Percentiles rank a stretch among this genome's conserved stretches.
Evolutionary conservation across 2,888 invertebrate genomes (phyloP).

Genomic region (Scotopteryx bipunctaria): DNA sequence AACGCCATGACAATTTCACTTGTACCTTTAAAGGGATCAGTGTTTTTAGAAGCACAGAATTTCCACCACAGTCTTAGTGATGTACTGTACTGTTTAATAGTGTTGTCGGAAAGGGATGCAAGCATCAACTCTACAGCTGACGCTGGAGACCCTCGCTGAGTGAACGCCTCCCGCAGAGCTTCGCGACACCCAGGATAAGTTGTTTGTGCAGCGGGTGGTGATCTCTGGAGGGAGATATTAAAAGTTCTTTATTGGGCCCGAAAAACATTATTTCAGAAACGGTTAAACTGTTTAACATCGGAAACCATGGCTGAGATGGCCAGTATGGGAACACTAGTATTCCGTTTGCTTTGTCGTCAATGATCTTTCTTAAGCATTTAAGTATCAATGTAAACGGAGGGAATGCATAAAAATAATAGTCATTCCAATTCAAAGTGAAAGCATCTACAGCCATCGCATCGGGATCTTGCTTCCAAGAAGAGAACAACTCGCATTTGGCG

Average conservation of each 20-base stretch:
- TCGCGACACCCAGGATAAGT: constrained; percentile 24
- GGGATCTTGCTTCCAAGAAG: constrained; percentile 14
- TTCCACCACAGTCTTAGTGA: constrained; percentile 33
- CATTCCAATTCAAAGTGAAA: constrained; percentile 11
- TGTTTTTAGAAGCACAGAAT: constrained; percentile 13
- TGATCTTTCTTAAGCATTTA: constrained; percentile 22
- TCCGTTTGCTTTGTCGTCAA: constrained; percentile 19
- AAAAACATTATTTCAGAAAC: constrained; percentile 8
- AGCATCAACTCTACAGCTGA: constrained; percentile 15
- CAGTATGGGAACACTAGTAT: constrained; percentile 30
- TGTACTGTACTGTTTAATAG: constrained; percentile 28
- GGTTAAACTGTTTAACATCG: too few relatives aligned
- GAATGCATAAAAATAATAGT: constrained; percentile 11
- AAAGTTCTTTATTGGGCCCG: constrained; percentile 9
- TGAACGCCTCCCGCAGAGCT: constrained; percentile 17
- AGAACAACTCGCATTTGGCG: constrained; percentile 4
- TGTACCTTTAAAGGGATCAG: constrained; percentile 2
- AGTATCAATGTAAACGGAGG: constrained; percentile 19
- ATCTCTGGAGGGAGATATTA: constrained; percentile 22
- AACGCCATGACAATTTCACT: constrained; percentile 17
- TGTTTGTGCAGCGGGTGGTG: constrained; percentile 14
- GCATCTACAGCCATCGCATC: constrained; percentile 4
- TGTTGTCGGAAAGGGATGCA: constrained; percentile 25
- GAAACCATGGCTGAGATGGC: constrained; percentile 31
- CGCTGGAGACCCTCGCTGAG: background rate